Evolutionary conservation across 2,888 invertebrate species (phyloP), one percentile per base, ranked within the genome.

Genomic region (Operophtera brumata): DNA sequence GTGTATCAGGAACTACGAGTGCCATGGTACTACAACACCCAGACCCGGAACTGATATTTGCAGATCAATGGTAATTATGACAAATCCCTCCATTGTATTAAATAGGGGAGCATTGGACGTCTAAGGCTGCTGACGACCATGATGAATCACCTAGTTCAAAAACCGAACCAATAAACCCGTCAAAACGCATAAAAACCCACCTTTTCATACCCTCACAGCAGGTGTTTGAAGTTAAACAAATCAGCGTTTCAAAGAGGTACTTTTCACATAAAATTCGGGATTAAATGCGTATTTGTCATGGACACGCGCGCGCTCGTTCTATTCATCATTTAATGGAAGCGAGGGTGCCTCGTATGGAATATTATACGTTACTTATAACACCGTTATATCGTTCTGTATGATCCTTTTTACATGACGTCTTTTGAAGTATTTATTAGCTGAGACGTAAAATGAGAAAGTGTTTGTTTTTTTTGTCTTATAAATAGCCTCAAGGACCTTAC

Each of bases 231-330:
- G 57, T 57, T 57, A 53, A 53, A 57, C 57, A 57, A 57, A 57
- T 57, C 57, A 57, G 48, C 48, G 41, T 42, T 57, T 53, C 52
- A 57, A 52, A 56, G 47, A 36, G 48, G 48, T 46, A 51, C 54
- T 52, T 59, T 54, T 51, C 53, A 57, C 53, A 59, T 55, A 57
- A 60, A 56, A 58, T 58, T 60, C 47, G 49, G 50, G 54, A 57
- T 59, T 59, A 58, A 56, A 57, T 49, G 48, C 45, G 48, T 54
- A 62, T 65, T 61, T 64, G 61, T 64, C 64, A 64, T 52, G 56
- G 20, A 47, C 52, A 44, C 54, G 51, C 55, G 50, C 51, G 32
- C 43, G 14, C 42, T 48, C 32, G 39, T 11, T 9, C 36, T 47
- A 49, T 57, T 57, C 57, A 49, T 65, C 65, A 61, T 57, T 41